A percentile compares a stretch with the other conserved stretches of the same genome.
These are phyloP conservation scores for Gila robusta DNA, from an alignment of 2,797 vertebrate genomes.

Conservation along the genomic window DNA sequence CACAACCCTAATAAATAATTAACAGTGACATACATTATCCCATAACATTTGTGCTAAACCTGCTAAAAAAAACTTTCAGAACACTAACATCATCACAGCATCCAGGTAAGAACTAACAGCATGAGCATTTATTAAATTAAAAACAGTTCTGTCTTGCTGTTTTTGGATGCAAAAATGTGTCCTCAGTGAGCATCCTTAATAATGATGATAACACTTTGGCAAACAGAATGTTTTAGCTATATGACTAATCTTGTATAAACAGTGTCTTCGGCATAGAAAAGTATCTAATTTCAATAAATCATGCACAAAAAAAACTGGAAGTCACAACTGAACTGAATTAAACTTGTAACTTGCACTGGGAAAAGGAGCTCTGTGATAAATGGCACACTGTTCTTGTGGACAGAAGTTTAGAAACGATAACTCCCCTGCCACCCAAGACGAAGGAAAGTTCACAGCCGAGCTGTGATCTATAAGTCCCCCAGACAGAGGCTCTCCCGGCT, in stretches of 20 bases:
- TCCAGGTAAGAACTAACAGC: not conserved
- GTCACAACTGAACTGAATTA: slow-evolving; percentile 1
- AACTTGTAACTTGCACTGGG: slow-evolving; percentile 33
- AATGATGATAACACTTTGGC: slow-evolving; percentile 15
- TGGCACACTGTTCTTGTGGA: slow-evolving; percentile 62
- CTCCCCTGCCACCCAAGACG: slow-evolving; percentile 66
- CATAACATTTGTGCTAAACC: not conserved
- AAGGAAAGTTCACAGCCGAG: slow-evolving; percentile 74
- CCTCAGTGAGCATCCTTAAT: not conserved
- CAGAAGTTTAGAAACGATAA: slow-evolving; percentile 73
- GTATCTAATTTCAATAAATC: not conserved
- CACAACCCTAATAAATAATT: not conserved
- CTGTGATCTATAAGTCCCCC: slow-evolving; percentile 72
- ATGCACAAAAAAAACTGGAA: not conserved
- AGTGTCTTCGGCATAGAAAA: not conserved
- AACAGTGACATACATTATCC: not conserved
- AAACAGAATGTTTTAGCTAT: slow-evolving; percentile 2
- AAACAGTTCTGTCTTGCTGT: not conserved
- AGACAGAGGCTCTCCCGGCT: slow-evolving; percentile 66
- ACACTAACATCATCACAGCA: not conserved
- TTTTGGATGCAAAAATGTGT: not conserved
- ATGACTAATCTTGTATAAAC: slow-evolving; percentile 15
- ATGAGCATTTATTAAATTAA: not conserved
- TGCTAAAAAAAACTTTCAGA: not conserved
- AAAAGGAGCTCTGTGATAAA: slow-evolving; percentile 42